Base-by-base conservation (phyloP, 2,888 invertebrate species). In the Mythimna ferrago region DNA sequence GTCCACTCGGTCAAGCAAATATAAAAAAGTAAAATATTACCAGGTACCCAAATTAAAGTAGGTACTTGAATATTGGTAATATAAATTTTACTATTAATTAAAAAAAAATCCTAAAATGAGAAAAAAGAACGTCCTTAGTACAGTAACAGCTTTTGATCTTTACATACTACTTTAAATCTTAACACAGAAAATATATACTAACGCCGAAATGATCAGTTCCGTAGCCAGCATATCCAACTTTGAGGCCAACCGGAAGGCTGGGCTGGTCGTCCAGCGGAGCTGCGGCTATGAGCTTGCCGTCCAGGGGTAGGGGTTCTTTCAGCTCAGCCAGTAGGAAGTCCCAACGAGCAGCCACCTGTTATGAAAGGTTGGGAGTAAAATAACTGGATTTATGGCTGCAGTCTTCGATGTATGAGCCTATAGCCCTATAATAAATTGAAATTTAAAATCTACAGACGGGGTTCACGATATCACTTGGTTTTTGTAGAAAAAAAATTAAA, bases 171-270 rank as follows among this genome's bases (percentile, higher is more conserved):
- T 26, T 26, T 48, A 19, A 9, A 32, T 41, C 14, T 41, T 21
- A 7, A n/a, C 9, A 3, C 14, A 51, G 32, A 26, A 60, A 53
- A 53, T n/a, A 60, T 77, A 3, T 62, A 86, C 92, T 87, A 68
- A 95, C 95, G 77, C 95, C 95, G 75, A 95, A 95, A 53, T 91
- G 88, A n/a, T 91, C 93, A 7, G 95, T 93, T 64, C 95, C 95
- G 82, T 90, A 95, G 21, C 95, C 95, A 1, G 91, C 95, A 77
- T 93, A 95, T 53, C 90, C 93, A 14, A 92, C 95, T 26, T 88
- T 84, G 56, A 89, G 86, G 4, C 91, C 91, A 1, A 68, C 80
- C 0, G 87, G 79, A 19, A 90, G 76, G 4, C 69, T 70, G 2
- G 82, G 61, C 63, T 88, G 80, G 21, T 92, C 91, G 71, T 93